Percentiles rank a stretch among this genome's conserved stretches.
phyloP scores from a whole-genome alignment of 2,888 invertebrate species.

The Leistus spinibarbis region DNA sequence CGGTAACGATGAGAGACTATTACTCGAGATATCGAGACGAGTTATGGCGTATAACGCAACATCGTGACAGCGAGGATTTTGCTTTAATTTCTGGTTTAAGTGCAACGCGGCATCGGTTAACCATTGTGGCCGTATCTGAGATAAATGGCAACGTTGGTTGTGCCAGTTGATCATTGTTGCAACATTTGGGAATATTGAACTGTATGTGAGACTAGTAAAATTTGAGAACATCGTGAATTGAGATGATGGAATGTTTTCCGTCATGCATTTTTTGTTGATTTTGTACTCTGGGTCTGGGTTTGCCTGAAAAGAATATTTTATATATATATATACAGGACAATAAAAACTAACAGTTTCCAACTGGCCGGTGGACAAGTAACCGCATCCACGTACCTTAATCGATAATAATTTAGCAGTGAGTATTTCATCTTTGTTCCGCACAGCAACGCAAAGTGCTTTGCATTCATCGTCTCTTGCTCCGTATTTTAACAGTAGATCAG shows the following conservation, averaged over 20 bases:
- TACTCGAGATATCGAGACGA: constrained; percentile 89
- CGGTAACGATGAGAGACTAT: constrained; percentile 81
- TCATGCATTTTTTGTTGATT: constrained; percentile 86
- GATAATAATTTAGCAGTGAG: constrained; percentile 83
- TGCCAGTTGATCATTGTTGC: constrained; percentile 95
- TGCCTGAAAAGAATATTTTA: constrained; percentile 60
- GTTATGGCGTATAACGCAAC: constrained; percentile 90
- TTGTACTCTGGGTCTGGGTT: constrained; percentile 91
- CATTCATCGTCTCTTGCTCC: constrained; percentile 90
- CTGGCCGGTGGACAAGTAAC: too few species aligned
- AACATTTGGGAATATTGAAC: constrained; percentile 79
- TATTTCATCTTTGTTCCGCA: constrained; percentile 73
- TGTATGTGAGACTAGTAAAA: constrained; percentile 71
- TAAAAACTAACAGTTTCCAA: not conserved
- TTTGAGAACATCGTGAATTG: constrained; percentile 62
- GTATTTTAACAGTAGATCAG: constrained; percentile 76
- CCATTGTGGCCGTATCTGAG: constrained; percentile 81
- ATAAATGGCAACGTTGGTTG: constrained; percentile 72
- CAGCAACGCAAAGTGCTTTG: constrained; percentile 79
- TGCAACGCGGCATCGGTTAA: constrained; percentile 81
- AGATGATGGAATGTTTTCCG: constrained; percentile 64
- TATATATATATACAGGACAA: not conserved
- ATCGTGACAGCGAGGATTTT: constrained; percentile 68
- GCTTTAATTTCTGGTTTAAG: constrained; percentile 81
- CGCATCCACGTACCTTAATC: constrained; percentile 66